A percentile compares a stretch with the other conserved stretches of the same genome.
Evolutionary conservation across 37 sponge, comb jelly and placozoan species (phyloP).

Genomic region (Hexactinellida sp.): DNA sequence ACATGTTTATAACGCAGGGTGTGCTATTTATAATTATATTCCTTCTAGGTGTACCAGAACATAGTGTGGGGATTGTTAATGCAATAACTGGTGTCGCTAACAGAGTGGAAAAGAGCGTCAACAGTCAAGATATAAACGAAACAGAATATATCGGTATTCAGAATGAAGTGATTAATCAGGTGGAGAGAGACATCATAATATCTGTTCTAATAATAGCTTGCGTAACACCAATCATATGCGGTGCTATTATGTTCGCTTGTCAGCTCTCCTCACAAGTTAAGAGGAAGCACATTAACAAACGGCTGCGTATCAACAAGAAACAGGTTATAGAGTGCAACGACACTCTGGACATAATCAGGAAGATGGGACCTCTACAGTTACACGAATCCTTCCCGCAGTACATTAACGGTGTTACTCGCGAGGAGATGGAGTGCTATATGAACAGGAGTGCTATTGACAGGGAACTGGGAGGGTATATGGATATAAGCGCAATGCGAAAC

Average conservation of each 20-base stretch:
- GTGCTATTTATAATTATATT: no score
- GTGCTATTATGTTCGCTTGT: background rate
- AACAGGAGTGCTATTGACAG: background rate
- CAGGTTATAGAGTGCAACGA: background rate
- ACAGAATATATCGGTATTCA: background rate
- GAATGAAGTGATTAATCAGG: background rate
- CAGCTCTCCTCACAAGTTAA: background rate
- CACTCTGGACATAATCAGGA: background rate
- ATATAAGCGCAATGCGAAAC: background rate
- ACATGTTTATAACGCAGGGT: no score
- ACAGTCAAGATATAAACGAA: background rate
- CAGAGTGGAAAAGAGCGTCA: no score
- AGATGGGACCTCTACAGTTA: background rate
- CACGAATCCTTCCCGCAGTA: background rate
- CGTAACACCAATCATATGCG: background rate
- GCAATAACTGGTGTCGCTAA: background rate
- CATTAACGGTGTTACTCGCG: background rate
- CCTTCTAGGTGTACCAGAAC: no score
- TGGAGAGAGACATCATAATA: background rate
- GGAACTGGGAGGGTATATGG: background rate
- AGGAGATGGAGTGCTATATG: conserved; percentile 13
- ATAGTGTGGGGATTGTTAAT: background rate
- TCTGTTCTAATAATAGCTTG: background rate
- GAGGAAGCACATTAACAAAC: background rate
- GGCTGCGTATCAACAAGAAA: background rate